Percentiles rank a stretch among this genome's conserved stretches.
Conservation (phyloP, 2,797 vertebrate species). For the Calcarius lapponicus region DNA sequence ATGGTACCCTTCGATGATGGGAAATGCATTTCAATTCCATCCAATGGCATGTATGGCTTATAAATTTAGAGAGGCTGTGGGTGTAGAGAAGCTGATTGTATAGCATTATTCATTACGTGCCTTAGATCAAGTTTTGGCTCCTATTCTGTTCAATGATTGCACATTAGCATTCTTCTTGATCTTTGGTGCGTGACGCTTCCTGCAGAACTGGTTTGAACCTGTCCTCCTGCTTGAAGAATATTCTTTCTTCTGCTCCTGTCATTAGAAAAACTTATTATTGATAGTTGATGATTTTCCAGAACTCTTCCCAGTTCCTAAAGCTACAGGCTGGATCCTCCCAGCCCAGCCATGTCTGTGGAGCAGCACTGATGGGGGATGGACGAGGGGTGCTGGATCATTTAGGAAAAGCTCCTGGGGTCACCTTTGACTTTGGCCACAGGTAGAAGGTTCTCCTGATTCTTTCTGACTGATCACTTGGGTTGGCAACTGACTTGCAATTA, state of each 20-base stretch:
- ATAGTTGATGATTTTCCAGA: conserved; percentile 32
- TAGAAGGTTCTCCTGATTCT: neutral
- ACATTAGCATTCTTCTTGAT: conserved; percentile 62
- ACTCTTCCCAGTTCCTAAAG: conserved; percentile 3
- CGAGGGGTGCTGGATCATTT: neutral
- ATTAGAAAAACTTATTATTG: conserved; percentile 33
- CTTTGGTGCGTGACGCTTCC: conserved; percentile 40
- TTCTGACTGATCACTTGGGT: neutral
- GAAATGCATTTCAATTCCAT: conserved; percentile 24
- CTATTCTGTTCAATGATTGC: conserved; percentile 47
- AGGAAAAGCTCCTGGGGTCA: neutral
- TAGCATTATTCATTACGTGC: conserved; percentile 47
- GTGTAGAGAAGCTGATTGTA: conserved; percentile 46
- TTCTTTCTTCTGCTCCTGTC: conserved; percentile 33
- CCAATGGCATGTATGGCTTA: neutral
- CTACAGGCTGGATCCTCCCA: neutral
- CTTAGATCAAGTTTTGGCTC: conserved; percentile 56
- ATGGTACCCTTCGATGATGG: neutral
- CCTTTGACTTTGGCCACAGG: neutral
- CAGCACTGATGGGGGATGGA: neutral
- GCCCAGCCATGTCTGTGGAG: neutral
- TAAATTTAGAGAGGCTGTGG: conserved; percentile 51
- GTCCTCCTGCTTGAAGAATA: conserved; percentile 38
- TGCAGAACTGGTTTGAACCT: conserved; percentile 57
- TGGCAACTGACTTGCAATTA: conserved; percentile 29